These are phyloP conservation scores for Fregata magnificens DNA, from an alignment of 2,113 vertebrate genomes.

Conservation along the genomic window DNA sequence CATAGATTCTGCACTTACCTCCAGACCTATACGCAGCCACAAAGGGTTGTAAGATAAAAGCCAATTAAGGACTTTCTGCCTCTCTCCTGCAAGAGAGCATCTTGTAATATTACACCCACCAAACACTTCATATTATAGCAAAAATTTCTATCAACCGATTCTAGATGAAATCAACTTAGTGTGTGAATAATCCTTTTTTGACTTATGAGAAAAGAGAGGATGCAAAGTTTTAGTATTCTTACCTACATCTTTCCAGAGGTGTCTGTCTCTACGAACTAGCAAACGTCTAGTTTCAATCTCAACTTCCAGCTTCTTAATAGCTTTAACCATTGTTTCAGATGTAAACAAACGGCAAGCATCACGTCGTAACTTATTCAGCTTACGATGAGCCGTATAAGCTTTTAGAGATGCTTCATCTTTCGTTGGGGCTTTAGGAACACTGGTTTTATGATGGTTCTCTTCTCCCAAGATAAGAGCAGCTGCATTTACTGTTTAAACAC, in stretches of 20 bases:
- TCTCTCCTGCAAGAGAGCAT: slow-evolving; percentile 80
- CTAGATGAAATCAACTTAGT: neutral
- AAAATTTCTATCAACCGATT: neutral
- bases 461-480: slow-evolving; percentile 79
- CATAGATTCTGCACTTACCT: slow-evolving; percentile 74
- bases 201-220: neutral
- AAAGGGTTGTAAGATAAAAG: slow-evolving; percentile 92
- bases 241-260: slow-evolving; percentile 97
- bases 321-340: slow-evolving; percentile 83
- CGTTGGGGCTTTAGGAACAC: slow-evolving; percentile 86
- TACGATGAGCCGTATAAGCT: slow-evolving; percentile 85
- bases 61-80: slow-evolving; percentile 92
- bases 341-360: slow-evolving; percentile 87
- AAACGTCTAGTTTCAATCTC: slow-evolving; percentile 87
- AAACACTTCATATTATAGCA: neutral
- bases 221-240: neutral
- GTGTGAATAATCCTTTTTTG: neutral
- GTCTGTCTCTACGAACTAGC: slow-evolving; percentile 88
- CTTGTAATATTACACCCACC: neutral
- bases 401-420: slow-evolving; percentile 92
- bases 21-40: slow-evolving; percentile 94
- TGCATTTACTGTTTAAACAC: slow-evolving; percentile 78
- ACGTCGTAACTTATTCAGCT: slow-evolving; percentile 86
- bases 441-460: slow-evolving; percentile 74
- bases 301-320: slow-evolving; percentile 87